Evolutionary conservation across 2,888 invertebrate genomes (phyloP).

Genomic region (Acanthopleura granulata): DNA sequence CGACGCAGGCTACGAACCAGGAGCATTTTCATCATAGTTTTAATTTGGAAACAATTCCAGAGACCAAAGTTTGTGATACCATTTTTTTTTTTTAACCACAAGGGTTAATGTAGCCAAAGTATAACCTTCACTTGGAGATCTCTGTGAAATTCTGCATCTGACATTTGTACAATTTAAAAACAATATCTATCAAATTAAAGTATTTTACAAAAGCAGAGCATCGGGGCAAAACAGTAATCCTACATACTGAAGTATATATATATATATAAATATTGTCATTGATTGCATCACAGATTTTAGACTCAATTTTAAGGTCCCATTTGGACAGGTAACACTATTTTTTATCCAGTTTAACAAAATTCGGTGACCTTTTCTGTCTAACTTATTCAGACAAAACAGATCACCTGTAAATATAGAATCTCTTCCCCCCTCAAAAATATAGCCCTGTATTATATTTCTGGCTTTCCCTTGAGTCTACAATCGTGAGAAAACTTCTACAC

Average conservation of each 20-base stretch:
- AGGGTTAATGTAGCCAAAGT: slow-evolving; percentile 2
- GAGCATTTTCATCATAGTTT: too few relatives aligned
- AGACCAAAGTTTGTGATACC: too few relatives aligned
- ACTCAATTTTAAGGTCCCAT: slow-evolving; percentile 7
- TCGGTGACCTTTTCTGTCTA: too few relatives aligned
- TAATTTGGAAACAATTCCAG: too few relatives aligned
- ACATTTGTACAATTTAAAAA: slow-evolving; percentile 1
- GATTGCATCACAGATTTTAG: slow-evolving; percentile 19
- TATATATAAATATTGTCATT: slow-evolving; percentile 3
- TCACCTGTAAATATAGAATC: not conserved
- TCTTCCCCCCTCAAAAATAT: not conserved
- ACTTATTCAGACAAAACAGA: too few relatives aligned
- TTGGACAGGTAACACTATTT: not conserved
- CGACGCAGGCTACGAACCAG: too few relatives aligned
- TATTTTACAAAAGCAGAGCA: not conserved
- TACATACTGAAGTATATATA: not conserved
- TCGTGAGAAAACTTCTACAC: not conserved
- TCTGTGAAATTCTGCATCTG: slow-evolving; percentile 17
- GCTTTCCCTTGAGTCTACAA: slow-evolving; percentile 15
- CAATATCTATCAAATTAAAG: not conserved
- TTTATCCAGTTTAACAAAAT: not conserved
- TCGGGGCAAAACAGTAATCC: not conserved
- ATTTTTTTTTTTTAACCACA: too few relatives aligned
- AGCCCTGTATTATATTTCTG: not conserved
- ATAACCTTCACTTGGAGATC: not conserved